A percentile compares a stretch with the other conserved stretches of the same genome.
phyloP scores from a whole-genome alignment of 2,888 invertebrate genomes.

The Dolichopus griseipennis region DNA sequence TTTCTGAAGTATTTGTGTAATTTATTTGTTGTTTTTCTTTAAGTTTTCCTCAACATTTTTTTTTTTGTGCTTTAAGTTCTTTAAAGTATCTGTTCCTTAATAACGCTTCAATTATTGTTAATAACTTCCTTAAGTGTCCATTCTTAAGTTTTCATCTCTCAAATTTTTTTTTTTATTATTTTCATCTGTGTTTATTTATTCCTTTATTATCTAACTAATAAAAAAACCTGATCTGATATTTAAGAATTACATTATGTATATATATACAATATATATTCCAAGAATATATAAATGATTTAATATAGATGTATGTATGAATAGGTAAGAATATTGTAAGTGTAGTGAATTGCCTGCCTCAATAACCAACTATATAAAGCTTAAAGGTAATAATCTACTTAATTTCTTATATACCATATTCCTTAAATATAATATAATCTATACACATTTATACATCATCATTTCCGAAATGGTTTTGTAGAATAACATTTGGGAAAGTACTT shows the following conservation, averaged over 20 bases:
- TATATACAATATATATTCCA: too few relatives aligned
- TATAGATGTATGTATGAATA: too few relatives aligned
- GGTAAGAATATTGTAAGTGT: neutral
- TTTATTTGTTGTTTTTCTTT: too few relatives aligned
- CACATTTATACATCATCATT: neutral
- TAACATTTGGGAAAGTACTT: neutral
- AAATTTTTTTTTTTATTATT: too few relatives aligned
- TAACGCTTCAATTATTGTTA: neutral
- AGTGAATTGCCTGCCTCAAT: neutral
- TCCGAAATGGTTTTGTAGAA: neutral
- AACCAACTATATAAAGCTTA: neutral
- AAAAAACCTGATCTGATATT: neutral
- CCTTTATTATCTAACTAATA: neutral
- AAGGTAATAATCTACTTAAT: neutral
- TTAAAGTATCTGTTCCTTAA: neutral
- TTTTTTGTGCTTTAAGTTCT: neutral
- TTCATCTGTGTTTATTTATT: neutral
- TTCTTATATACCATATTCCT: neutral
- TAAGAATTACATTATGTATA: conserved; percentile 1
- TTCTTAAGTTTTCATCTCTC: neutral
- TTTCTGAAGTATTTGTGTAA: too few relatives aligned
- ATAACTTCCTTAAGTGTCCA: neutral
- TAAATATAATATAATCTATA: neutral
- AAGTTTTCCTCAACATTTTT: too few relatives aligned
- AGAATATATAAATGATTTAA: too few relatives aligned